phyloP scores from a whole-genome alignment of 53 echinoderm and acorn worm species.

The Crossaster papposus region DNA sequence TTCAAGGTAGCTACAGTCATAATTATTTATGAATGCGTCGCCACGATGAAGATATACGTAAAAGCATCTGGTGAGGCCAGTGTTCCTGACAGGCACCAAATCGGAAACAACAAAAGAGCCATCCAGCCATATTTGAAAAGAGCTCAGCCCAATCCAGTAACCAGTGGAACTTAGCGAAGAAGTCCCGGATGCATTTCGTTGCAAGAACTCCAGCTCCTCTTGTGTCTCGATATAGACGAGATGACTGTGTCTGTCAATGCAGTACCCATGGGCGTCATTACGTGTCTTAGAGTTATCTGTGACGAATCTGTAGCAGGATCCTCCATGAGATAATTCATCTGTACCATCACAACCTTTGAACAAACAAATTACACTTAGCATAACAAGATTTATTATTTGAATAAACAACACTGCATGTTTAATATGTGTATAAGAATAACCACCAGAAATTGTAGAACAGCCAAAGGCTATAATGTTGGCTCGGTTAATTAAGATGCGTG shows the following conservation, averaged over 20 bases:
- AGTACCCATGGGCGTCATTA: background rate
- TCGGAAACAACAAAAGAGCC: background rate
- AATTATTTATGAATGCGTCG: too few species aligned
- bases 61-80: too few species aligned
- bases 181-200: background rate
- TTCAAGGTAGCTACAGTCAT: too few species aligned
- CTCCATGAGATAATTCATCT: background rate
- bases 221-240: constrained; percentile 9
- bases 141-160: constrained; percentile 7
- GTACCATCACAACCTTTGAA: background rate
- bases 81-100: background rate
- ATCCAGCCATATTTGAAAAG: background rate
- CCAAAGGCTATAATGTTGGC: too few species aligned
- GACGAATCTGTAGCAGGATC: constrained; percentile 26
- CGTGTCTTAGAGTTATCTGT: background rate
- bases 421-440: too few species aligned
- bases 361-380: background rate
- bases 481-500: too few species aligned
- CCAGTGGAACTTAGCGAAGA: background rate
- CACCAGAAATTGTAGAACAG: too few species aligned
- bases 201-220: background rate
- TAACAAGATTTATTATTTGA: too few species aligned
- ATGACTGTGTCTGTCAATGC: constrained; percentile 10
- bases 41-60: too few species aligned
- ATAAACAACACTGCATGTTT: background rate